Conservation (phyloP, 2,888 invertebrate species). For the Carterocephalus palaemon region DNA sequence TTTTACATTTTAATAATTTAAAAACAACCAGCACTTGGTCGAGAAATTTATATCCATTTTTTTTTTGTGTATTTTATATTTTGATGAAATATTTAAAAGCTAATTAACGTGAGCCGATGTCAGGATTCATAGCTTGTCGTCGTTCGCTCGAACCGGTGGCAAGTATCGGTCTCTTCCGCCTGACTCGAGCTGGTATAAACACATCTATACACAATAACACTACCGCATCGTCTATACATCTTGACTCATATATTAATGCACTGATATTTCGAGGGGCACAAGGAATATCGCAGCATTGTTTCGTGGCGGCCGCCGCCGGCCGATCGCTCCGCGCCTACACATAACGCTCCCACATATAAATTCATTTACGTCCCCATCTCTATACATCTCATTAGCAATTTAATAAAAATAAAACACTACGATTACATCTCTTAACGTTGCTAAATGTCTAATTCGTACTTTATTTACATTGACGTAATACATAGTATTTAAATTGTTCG, state of each 20-base stretch:
- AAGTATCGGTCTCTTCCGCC: constrained; percentile 56
- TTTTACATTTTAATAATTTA: constrained; percentile 80
- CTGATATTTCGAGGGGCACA: constrained; percentile 76
- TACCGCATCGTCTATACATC: constrained; percentile 69
- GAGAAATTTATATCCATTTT: constrained; percentile 78
- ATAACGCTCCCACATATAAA: constrained; percentile 25
- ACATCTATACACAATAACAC: constrained; percentile 72
- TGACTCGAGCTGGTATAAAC: constrained; percentile 72
- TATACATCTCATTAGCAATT: constrained; percentile 54
- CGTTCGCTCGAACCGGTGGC: constrained; percentile 75
- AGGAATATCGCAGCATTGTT: constrained; percentile 76
- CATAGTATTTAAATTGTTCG: constrained; percentile 70
- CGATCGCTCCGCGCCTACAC: constrained; percentile 37
- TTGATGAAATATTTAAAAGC: constrained; percentile 79
- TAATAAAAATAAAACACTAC: constrained; percentile 68
- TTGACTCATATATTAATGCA: constrained; percentile 70
- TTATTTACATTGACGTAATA: constrained; percentile 73
- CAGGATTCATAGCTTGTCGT: constrained; percentile 79
- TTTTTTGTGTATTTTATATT: constrained; percentile 79
- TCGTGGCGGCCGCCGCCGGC: constrained; percentile 50
- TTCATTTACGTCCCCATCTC: constrained; percentile 36
- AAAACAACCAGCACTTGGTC: constrained; percentile 79
- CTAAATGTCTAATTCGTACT: constrained; percentile 72
- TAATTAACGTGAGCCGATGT: constrained; percentile 80
- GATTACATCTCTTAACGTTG: constrained; percentile 66